These are phyloP conservation scores for Eurypyga helias DNA, from an alignment of 2,113 vertebrate species.

Conservation along the genomic window DNA sequence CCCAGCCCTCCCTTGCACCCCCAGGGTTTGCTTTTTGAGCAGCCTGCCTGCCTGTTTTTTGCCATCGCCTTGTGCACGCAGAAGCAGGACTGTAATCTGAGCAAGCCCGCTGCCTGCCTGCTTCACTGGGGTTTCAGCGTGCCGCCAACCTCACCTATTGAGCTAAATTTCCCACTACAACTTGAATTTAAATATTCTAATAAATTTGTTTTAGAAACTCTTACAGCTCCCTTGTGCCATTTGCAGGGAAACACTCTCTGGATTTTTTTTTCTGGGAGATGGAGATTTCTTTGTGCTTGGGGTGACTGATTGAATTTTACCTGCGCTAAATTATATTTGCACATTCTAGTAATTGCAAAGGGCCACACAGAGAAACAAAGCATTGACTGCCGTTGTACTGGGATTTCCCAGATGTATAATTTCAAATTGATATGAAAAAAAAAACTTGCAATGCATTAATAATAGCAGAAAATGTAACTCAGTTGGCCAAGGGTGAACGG, in stretches of 20 bases:
- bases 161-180: conserved; percentile 41
- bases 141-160: background rate
- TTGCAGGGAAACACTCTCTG: conserved; percentile 62
- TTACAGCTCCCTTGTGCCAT: conserved; percentile 61
- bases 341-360: conserved; percentile 89
- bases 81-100: background rate
- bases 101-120: background rate
- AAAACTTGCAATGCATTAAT: conserved; percentile 81
- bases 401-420: conserved; percentile 87
- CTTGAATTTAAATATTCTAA: conserved; percentile 66
- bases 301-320: conserved; percentile 90
- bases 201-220: conserved; percentile 69
- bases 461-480: conserved; percentile 80
- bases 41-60: background rate
- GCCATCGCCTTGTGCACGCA: background rate
- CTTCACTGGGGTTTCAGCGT: background rate
- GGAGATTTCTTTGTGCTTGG: conserved; percentile 84
- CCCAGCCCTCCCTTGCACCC: background rate
- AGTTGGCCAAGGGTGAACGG: conserved; percentile 71
- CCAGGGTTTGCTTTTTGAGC: background rate
- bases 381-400: conserved; percentile 79
- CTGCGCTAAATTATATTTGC: conserved; percentile 87
- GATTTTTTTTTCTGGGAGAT: conserved; percentile 74
- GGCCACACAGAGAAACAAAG: conserved; percentile 85
- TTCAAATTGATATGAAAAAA: conserved; percentile 89